These are phyloP conservation scores for Bombus difficillimus DNA, from an alignment of 1,140 invertebrate species.

Conservation along the genomic window DNA sequence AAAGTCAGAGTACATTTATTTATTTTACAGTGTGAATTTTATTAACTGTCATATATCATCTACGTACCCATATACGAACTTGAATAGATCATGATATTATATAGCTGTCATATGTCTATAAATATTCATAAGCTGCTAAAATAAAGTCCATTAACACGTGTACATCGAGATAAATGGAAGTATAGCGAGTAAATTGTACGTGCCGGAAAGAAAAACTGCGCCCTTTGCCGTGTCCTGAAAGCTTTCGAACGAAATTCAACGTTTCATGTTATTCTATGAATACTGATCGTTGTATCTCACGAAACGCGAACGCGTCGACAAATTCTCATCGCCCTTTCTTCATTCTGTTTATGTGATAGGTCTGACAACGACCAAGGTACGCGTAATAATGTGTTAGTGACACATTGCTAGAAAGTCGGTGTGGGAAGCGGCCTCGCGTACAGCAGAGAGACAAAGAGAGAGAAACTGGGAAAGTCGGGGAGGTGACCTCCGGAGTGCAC, in stretches of 20 bases:
- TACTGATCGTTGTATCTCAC: background rate
- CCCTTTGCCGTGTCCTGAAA: constrained; percentile 19
- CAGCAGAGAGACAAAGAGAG: background rate
- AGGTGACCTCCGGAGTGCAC: constrained; percentile 46
- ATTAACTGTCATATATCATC: background rate
- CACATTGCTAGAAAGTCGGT: constrained; percentile 3
- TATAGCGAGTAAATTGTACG: constrained; percentile 16
- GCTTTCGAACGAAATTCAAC: background rate
- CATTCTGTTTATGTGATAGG: background rate
- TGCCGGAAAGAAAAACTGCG: background rate
- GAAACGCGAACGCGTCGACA: too few relatives aligned
- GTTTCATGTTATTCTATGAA: background rate
- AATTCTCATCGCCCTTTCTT: background rate
- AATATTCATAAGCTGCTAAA: constrained; percentile 28
- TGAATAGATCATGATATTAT: constrained; percentile 1
- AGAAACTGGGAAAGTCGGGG: constrained; percentile 41
- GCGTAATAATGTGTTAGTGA: background rate
- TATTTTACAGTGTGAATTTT: background rate
- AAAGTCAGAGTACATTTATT: constrained; percentile 1
- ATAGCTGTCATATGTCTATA: constrained; percentile 12
- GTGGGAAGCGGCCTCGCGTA: background rate
- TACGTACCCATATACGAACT: background rate
- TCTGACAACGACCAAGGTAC: background rate
- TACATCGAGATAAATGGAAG: constrained; percentile 31
- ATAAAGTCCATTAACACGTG: background rate